Percentiles rank a stretch among this genome's conserved stretches.
phyloP scores from a whole-genome alignment of 2,797 vertebrate species.

The Cyprinodon diabolis region DNA sequence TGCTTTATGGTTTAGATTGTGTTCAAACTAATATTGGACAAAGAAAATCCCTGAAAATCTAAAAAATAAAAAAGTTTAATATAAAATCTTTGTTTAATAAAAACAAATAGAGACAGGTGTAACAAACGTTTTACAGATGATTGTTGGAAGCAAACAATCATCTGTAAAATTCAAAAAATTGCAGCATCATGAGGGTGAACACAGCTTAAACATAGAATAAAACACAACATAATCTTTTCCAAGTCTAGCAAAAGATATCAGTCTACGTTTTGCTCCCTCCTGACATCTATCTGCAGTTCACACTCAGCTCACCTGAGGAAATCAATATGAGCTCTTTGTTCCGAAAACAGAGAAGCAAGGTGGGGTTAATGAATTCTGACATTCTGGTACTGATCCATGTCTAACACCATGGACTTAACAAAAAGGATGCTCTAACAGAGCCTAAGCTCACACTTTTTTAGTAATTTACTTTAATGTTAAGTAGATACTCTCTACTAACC shows the following conservation, averaged over 20 bases:
- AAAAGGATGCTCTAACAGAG: slow-evolving; percentile 13
- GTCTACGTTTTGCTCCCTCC: slow-evolving; percentile 11
- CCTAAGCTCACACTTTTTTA: neutral
- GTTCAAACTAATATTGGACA: neutral
- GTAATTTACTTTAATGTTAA: neutral
- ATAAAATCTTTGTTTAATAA: neutral
- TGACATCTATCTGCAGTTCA: slow-evolving; percentile 12
- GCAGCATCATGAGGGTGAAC: neutral
- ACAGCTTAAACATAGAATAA: slow-evolving; percentile 4
- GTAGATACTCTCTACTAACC: neutral
- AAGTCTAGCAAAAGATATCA: slow-evolving; percentile 3
- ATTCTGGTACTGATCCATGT: slow-evolving; percentile 18
- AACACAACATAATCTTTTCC: slow-evolving; percentile 1
- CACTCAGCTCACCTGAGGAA: slow-evolving; percentile 11
- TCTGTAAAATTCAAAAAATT: neutral
- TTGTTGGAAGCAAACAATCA: neutral
- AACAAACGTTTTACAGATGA: neutral
- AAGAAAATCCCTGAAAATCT: neutral
- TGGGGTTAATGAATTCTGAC: slow-evolving; percentile 24
- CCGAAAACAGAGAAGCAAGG: slow-evolving; percentile 9
- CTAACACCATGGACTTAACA: slow-evolving; percentile 12
- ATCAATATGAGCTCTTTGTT: slow-evolving; percentile 42
- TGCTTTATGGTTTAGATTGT: neutral
- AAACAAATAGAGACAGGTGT: neutral
- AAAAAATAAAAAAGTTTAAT: neutral